A percentile compares a stretch with the other conserved stretches of the same genome.
Conservation (phyloP, 2,888 invertebrate species). For the Xestia ashworthii region DNA sequence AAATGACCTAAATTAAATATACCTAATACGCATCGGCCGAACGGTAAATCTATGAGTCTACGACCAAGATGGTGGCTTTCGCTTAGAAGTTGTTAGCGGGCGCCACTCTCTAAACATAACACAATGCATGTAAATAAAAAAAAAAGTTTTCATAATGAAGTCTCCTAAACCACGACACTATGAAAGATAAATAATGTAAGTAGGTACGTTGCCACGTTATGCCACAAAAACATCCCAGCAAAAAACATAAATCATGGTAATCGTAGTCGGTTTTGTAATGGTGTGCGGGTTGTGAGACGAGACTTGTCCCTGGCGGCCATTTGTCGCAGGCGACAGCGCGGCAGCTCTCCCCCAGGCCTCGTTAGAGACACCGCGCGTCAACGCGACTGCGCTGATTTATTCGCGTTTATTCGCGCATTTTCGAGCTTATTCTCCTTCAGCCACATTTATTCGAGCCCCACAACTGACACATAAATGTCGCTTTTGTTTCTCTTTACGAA, state of each 20-base stretch:
- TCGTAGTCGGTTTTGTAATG: constrained; percentile 60
- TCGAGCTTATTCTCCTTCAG: constrained; percentile 56
- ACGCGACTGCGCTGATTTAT: constrained; percentile 83
- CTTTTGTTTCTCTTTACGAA: constrained; percentile 87
- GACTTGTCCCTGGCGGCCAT: constrained; percentile 82
- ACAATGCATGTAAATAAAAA: neutral
- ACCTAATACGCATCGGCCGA: neutral
- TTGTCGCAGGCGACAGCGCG: constrained; percentile 79
- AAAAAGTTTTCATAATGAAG: neutral
- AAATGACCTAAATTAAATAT: neutral
- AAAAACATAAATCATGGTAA: constrained; percentile 52
- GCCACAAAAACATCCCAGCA: neutral
- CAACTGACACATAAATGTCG: constrained; percentile 89
- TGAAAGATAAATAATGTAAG: neutral
- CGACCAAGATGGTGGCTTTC: neutral
- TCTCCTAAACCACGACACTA: neutral
- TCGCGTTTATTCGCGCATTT: constrained; percentile 63
- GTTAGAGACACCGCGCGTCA: constrained; percentile 81
- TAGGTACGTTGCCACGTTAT: neutral
- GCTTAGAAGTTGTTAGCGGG: neutral
- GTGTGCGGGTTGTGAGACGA: constrained; percentile 63
- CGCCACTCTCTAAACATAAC: neutral
- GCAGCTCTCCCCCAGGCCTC: constrained; percentile 80
- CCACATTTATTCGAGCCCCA: constrained; percentile 71
- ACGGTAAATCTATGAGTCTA: neutral